A percentile compares a stretch with the other conserved stretches of the same genome.
These are phyloP conservation scores for Adelphocoris suturalis DNA, from an alignment of 2,888 invertebrate genomes.

Conservation along the genomic window DNA sequence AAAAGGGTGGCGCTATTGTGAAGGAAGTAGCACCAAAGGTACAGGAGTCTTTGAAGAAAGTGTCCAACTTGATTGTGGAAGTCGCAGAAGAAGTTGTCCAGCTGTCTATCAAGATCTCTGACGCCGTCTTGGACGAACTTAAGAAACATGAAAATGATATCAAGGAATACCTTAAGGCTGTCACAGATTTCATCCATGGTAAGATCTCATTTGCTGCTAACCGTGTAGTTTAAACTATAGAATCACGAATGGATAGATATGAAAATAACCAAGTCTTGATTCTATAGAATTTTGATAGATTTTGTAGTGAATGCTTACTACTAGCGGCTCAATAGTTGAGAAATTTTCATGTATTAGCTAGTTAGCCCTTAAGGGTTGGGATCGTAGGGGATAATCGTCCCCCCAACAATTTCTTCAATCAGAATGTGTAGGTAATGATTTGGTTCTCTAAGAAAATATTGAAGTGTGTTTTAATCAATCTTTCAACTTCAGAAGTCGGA, in stretches of 20 bases:
- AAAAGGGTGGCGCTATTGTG: conserved; percentile 78
- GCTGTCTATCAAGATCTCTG: conserved; percentile 78
- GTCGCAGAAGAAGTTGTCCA: conserved; percentile 80
- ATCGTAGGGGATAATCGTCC: too few species aligned
- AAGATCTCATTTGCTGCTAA: conserved; percentile 25
- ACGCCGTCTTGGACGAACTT: conserved; percentile 80
- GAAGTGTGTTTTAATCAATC: too few species aligned
- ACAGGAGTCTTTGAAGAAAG: conserved; percentile 78
- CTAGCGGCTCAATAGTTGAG: too few species aligned
- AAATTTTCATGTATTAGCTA: too few species aligned
- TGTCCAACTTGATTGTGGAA: conserved; percentile 79
- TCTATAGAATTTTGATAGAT: too few species aligned
- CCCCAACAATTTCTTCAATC: too few species aligned
- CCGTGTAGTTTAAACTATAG: not conserved
- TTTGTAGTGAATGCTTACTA: too few species aligned
- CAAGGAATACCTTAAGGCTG: conserved; percentile 80
- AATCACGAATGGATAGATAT: too few species aligned
- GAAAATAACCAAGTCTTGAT: too few species aligned
- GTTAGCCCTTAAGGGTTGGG: too few species aligned
- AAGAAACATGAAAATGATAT: conserved; percentile 85
- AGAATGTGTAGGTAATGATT: not conserved
- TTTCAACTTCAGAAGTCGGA: conserved; percentile 77
- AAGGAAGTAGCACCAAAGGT: conserved; percentile 77
- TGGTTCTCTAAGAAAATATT: too few species aligned
- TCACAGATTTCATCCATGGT: conserved; percentile 74